Percentiles rank a stretch among this genome's conserved stretches.
phyloP scores from a whole-genome alignment of 1,140 invertebrate species.

The Cotesia typhae region DNA sequence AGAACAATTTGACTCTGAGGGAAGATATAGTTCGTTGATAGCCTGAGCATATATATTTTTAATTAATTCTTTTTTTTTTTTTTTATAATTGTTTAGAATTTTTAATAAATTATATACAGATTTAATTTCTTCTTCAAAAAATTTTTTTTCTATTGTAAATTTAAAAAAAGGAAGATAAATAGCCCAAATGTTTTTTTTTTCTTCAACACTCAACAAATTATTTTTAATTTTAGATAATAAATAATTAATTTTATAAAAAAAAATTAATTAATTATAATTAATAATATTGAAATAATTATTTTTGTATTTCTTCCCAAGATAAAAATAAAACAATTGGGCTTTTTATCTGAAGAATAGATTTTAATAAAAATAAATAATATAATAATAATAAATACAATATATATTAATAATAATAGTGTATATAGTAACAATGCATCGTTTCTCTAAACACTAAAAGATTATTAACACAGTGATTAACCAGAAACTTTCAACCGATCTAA shows the following conservation, averaged over 20 bases:
- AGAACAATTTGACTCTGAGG: slow-evolving; percentile 4
- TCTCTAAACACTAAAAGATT: neutral
- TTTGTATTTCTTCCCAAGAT: neutral
- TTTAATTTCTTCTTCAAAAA: neutral
- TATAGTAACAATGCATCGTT: slow-evolving; percentile 6
- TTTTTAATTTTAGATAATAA: too few relatives aligned
- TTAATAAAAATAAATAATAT: too few relatives aligned
- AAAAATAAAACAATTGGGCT: slow-evolving; percentile 3
- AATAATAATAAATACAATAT: too few relatives aligned
- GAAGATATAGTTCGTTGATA: slow-evolving; percentile 13
- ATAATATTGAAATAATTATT: neutral
- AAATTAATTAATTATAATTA: too few relatives aligned
- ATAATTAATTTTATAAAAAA: neutral
- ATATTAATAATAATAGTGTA: slow-evolving; percentile 1
- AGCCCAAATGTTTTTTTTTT: too few relatives aligned
- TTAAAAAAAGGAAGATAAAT: too few relatives aligned
- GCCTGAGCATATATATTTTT: neutral
- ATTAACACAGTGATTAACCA: slow-evolving; percentile 2
- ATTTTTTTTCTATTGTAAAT: too few relatives aligned
- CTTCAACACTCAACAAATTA: too few relatives aligned
- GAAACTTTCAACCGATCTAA: slow-evolving; percentile 6
- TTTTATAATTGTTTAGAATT: neutral
- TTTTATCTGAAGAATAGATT: neutral
- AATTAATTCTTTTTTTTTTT: neutral
- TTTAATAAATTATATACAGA: neutral